Evolutionary conservation across 2,888 invertebrate species (phyloP), one percentile per base, ranked within the genome.

Genomic region (Erebia ligea): DNA sequence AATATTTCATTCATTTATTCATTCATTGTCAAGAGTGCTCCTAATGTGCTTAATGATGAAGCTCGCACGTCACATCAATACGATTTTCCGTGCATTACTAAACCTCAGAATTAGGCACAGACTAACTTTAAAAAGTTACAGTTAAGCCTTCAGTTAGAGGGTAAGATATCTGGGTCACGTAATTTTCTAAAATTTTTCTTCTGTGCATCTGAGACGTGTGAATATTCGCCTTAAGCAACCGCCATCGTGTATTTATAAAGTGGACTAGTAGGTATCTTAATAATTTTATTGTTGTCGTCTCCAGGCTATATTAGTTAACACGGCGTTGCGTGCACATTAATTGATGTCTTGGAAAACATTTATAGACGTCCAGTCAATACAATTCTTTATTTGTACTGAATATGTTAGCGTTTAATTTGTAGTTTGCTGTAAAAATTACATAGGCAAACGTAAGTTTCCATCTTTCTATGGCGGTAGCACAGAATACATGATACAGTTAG

Each of bases 221-320:
- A 61, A 19, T 61, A 45, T 6, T n/a, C 42, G 17, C 67, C 54
- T 67, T 48, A 48, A 42, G 13, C 17, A 59, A 10, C 45, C 59
- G 59, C 61, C 58, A 50, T 59, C 54, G 13, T 45, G 34, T 45
- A 71, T 69, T 71, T 71, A 71, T 59, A 64, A 67, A 67, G 54
- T 61, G n/a, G 45, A 45, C 61, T 1, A 58, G 58, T 40, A 17
- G 59, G 40, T 61, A 66, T 68, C 67, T 72, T 59, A 71, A 75
- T 72, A 75, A 75, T 77, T 77, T 78, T 75, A 71, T 73, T 73
- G 73, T 77, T 76, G 76, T 78, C 76, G 76, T 73, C 76, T 68
- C 15, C 72, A 50, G 70, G 63, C 70, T 67, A 50, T 76, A 68
- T 78, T 71, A 75, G 78, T 79, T 75, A 71, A 69, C 75, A 71